These are phyloP conservation scores for Sarcophaga caerulescens DNA, from an alignment of 2,888 invertebrate genomes.

Conservation along the genomic window DNA sequence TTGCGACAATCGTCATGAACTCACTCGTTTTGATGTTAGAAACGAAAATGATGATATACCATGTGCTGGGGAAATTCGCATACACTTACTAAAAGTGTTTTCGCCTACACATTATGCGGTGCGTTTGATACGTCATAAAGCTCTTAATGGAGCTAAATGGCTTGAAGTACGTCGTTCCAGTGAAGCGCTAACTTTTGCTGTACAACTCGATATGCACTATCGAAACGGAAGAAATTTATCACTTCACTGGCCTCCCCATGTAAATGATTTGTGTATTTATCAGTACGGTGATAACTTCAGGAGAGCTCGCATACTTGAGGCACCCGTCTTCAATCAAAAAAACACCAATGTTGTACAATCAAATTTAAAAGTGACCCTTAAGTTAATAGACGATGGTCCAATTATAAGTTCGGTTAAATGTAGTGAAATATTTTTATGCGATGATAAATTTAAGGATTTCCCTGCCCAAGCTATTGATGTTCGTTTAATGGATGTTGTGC, in stretches of 20 bases:
- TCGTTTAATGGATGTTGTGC: conserved; percentile 82
- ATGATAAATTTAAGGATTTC: conserved; percentile 82
- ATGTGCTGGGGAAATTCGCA: conserved; percentile 67
- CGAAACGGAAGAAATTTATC: conserved; percentile 70
- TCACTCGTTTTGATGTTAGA: conserved; percentile 83
- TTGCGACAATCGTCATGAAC: conserved; percentile 85
- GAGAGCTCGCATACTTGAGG: conserved; percentile 83
- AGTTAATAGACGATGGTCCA: conserved; percentile 84
- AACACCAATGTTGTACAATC: conserved; percentile 64
- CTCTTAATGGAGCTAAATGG: conserved; percentile 64
- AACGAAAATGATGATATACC: conserved; percentile 82
- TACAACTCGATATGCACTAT: conserved; percentile 73
- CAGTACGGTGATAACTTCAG: conserved; percentile 82
- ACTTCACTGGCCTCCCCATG: conserved; percentile 78
- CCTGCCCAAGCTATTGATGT: conserved; percentile 83
- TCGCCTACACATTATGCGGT: conserved; percentile 85
- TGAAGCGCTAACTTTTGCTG: conserved; percentile 71
- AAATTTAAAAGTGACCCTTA: conserved; percentile 77
- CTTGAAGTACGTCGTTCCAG: conserved; percentile 70
- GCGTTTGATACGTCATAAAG: conserved; percentile 82
- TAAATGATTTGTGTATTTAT: conserved; percentile 84
- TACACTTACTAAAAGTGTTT: conserved; percentile 71
- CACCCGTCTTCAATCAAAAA: conserved; percentile 74
- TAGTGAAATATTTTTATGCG: conserved; percentile 80
- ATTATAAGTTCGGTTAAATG: conserved; percentile 79